A percentile compares a stretch with the other conserved stretches of the same genome.
Conservation (phyloP, 2,113 vertebrate genomes). For the Chlamydotis undulata region DNA sequence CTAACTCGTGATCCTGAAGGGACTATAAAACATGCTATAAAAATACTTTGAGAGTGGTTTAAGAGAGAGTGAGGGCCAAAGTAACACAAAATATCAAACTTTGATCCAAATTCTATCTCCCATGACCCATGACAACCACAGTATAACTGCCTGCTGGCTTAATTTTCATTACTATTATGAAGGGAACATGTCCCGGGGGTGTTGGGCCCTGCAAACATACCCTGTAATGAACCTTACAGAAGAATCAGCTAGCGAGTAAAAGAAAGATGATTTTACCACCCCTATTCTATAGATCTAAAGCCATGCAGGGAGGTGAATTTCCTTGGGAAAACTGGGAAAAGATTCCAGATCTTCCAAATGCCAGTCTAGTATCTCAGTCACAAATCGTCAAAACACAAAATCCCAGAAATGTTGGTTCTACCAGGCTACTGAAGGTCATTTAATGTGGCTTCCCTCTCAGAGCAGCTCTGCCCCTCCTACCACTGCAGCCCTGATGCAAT, state of each 20-base stretch:
- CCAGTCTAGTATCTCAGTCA: not conserved
- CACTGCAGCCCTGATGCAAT: too few species aligned
- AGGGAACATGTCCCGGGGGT: not conserved
- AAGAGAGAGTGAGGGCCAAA: not conserved
- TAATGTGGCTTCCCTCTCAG: not conserved
- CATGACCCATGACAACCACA: not conserved
- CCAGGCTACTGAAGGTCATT: not conserved
- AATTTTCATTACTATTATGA: not conserved
- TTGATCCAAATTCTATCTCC: not conserved
- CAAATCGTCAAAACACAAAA: not conserved
- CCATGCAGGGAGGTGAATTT: not conserved
- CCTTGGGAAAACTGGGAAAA: not conserved
- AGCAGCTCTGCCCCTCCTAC: not conserved
- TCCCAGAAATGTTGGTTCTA: not conserved
- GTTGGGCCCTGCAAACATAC: not conserved
- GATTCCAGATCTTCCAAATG: not conserved
- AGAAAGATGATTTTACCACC: not conserved
- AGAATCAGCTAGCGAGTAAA: not conserved
- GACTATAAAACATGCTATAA: conserved; percentile 1
- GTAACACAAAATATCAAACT: not conserved
- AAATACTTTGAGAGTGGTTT: conserved; percentile 20
- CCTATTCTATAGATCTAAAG: not conserved
- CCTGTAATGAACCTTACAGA: not conserved
- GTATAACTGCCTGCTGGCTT: not conserved
- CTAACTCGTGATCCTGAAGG: not conserved